Base-by-base conservation (phyloP, 2,888 invertebrate species). In the Drosophila picticornis region DNA sequence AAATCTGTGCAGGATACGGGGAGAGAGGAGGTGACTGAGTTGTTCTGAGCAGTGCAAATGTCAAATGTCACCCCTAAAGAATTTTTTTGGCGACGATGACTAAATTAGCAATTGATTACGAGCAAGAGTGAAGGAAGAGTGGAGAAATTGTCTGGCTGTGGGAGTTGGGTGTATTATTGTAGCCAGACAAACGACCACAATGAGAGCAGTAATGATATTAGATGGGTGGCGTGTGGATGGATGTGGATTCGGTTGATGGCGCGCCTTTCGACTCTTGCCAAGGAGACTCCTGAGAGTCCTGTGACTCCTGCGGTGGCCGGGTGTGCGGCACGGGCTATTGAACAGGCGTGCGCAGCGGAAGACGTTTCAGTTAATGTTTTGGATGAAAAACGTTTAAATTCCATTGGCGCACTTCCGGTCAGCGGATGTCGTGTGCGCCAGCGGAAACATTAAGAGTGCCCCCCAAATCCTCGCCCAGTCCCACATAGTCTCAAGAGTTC, bases 361-460 rank as follows among this genome's bases (percentile, higher is more conserved):
- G 88, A 78, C 83, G 88, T 82, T 84, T 81, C 80, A 88, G 90
- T 88, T 90, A 90, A 88, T 88, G 90, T 88, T 90, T 90, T 88
- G 88, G 86, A 85, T 85, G 81, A 82, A 88, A 88, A 85, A 78
- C 90, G 88, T 87, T 83, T 90, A 88, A 88, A 90, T 90, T 83
- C 90, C 87, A 90, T 87, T 90, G 90, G 88, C 83, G 83, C 81
- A 89, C 86, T 77, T 86, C 89, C 86, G 86, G 83, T 89, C 85
- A 89, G 43, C 91, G 92, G 92, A 92, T 90, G 90, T 88, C 87
- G 91, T 87, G 87, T 91, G 92, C 91, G 84, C 85, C 84, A 84
- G 86, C 92, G 92, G 92, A 92, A 92, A 91, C 92, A 92, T 92
- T 92, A 92, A 86, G 78, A 75, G 78, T 80, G 83, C 71, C 52